phyloP scores from a whole-genome alignment of 2,888 invertebrate genomes.

The Apoderus coryli region DNA sequence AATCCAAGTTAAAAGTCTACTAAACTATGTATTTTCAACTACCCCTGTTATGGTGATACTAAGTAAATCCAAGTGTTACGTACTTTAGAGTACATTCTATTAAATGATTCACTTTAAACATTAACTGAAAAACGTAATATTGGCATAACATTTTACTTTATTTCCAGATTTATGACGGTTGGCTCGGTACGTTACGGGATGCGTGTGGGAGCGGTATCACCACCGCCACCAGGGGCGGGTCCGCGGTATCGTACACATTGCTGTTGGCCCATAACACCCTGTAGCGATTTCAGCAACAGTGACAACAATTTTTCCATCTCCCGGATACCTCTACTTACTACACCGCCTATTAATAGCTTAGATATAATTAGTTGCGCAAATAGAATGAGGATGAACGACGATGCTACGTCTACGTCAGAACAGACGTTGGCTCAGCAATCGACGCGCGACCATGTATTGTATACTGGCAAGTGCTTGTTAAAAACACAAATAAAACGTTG shows the following conservation, averaged over 20 bases:
- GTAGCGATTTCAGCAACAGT: conserved; percentile 14
- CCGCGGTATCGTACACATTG: conserved; percentile 36
- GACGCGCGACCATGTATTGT: conserved; percentile 30
- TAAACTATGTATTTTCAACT: too few relatives aligned
- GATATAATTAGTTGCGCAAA: conserved; percentile 36
- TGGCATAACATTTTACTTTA: too few relatives aligned
- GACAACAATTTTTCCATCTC: too few relatives aligned
- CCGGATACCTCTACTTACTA: conserved; percentile 31
- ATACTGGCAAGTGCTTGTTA: conserved; percentile 26
- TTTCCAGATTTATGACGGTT: conserved; percentile 30
- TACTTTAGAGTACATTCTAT: too few relatives aligned
- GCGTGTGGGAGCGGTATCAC: conserved; percentile 42
- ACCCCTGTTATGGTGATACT: too few relatives aligned
- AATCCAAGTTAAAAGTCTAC: too few relatives aligned
- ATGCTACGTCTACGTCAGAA: conserved; percentile 28
- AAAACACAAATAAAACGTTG: conserved; percentile 32
- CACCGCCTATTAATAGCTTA: conserved; percentile 32
- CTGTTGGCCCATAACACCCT: conserved; percentile 28
- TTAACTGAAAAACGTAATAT: too few relatives aligned
- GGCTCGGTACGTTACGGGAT: conserved; percentile 59
- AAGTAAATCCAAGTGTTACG: too few relatives aligned
- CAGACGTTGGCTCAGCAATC: conserved; percentile 21
- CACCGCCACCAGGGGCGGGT: conserved; percentile 33
- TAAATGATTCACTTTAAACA: too few relatives aligned
- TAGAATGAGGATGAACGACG: conserved; percentile 31